Evolutionary conservation across 2,888 invertebrate species (phyloP), one percentile per base, ranked within the genome.

Genomic region (Craniophora ligustri): DNA sequence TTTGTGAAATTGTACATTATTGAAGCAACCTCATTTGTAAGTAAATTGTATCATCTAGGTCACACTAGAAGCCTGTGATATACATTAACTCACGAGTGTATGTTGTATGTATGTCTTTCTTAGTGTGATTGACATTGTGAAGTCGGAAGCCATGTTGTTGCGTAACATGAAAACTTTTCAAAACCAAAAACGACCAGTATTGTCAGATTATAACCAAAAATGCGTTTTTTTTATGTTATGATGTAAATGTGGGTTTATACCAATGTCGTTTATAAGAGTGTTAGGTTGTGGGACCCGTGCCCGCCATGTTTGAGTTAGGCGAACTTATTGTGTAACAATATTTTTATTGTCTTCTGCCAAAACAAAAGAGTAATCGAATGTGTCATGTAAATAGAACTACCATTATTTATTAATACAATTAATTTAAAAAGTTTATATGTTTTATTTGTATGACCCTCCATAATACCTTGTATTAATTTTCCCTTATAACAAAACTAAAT

Each of bases 401-500:
- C 93, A 93, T 92, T 93, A 93, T 93, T 93, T 93, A 93, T 93
- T 93, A 93, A 93, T 93, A 93, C 92, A 92, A 92, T 93, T 92
- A 92, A 92, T 93, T 91, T 91, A 87, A 91, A 92, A 61, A 46
- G 8, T 18, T 32, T 3, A 21, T 30, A 67, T 82, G 81, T 88
- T 91, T 91, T 80, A 85, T 89, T 62, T 59, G 1, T 19, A 26
- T 2, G 0, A 10, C 3, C n/a, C n/a, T n/a, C n/a, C n/a, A n/a
- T n/a, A n/a, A n/a, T n/a, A n/a, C 26, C 15, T 39, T 0, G n/a
- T n/a, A 8, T 8, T 21, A 1, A 3, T 13, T 10, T 10, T 18
- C 34, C n/a, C 5, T 10, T 3, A 10, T 26, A n/a, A 10, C 16
- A 15, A n/a, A 5, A 10, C 1, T 5, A 34, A 34, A 10, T 15